Percentiles rank a stretch among this genome's conserved stretches.
Conservation (phyloP, 2,797 vertebrate species). For the Poeciliopsis paucimaculata region DNA sequence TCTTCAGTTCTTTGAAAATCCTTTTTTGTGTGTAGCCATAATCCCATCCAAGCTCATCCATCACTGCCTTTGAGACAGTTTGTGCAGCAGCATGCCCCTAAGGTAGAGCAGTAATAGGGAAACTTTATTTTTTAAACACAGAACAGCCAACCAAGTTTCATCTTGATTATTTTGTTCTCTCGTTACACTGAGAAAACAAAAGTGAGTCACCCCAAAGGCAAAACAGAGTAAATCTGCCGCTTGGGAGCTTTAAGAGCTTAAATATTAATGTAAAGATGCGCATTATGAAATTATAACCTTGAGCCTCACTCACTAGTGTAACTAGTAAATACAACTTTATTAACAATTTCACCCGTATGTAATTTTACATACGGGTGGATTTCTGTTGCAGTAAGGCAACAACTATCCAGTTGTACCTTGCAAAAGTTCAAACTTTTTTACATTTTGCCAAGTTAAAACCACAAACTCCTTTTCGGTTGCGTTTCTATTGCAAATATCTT, state of each 20-base stretch:
- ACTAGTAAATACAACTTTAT: no score
- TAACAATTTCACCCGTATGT: no score
- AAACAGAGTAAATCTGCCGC: neutral
- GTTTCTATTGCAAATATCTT: no score
- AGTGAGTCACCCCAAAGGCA: neutral
- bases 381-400: neutral
- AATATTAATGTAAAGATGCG: neutral
- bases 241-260: neutral
- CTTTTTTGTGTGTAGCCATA: conserved; percentile 47
- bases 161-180: neutral
- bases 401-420: neutral
- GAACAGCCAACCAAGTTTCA: neutral
- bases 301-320: neutral
- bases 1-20: conserved; percentile 54
- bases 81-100: conserved; percentile 19
- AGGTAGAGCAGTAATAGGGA: conserved; percentile 18
- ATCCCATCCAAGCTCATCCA: conserved; percentile 41
- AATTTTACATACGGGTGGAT: no score
- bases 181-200: conserved; percentile 9
- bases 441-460: neutral
- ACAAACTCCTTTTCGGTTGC: neutral
- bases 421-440: neutral
- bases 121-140: neutral
- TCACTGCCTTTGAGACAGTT: conserved; percentile 24
- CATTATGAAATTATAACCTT: neutral